Evolutionary conservation across 1,140 invertebrate species (phyloP), one percentile per base, ranked within the genome.

Genomic region (Aphis craccivora): DNA sequence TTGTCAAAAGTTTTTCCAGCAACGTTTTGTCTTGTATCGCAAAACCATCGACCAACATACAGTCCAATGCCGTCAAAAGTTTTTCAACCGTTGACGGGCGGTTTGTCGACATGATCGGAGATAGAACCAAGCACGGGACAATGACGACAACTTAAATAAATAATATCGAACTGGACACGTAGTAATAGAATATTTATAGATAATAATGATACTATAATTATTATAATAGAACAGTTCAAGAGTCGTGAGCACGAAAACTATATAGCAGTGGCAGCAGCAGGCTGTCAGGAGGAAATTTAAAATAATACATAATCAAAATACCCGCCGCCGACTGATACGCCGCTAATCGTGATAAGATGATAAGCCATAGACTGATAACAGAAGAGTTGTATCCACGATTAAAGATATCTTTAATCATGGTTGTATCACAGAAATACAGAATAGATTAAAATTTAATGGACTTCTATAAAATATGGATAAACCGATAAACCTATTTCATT

Each of bases 1-100:
- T 86, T 6, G 45, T 93, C 35, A 93, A 84, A 35, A 93, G 23
- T 93, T 93, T 93, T 86, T 93, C 91, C 0, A 93, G 9, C 30
- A 93, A 14, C 1, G 91, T 93, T 86, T 93, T 93, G 14, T 93
- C 91, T 40, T 93, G 91, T 40, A 84, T 53, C 2, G 35, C 20
- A 25, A 93, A 93, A 22, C 55, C 23, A n/a, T 93, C 91, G 1
- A 43, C 7, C 23, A 93, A 53, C 81, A 93, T 45, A 9, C 91
- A 93, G 23, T 93, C 25, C 14, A 93, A 93, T 1, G 91, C 35
- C 0, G 48, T 86, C 30, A 55, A 35, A 55, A 93, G 91, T n/a
- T 55, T 93, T 30, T 84, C 48, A 8, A 89, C 35, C 2, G 87
- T 55, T 18, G 4, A 8, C 23, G 87, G 30, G 7, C 7, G 14